These are phyloP conservation scores for Characodon lateralis DNA, from an alignment of 2,797 vertebrate species.

Conservation along the genomic window DNA sequence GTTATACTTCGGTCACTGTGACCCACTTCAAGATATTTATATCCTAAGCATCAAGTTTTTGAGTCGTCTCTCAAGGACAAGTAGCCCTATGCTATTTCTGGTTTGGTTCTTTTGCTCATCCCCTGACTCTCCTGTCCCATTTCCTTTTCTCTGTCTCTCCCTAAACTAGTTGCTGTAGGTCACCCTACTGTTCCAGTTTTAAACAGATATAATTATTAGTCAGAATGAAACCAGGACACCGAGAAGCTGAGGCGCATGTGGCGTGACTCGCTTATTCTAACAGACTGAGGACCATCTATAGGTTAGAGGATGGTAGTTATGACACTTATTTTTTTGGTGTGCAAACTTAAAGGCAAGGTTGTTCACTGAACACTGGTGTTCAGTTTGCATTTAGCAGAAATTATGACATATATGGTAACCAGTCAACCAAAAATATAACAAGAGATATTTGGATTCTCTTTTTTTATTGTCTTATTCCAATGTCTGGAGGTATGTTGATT, in stretches of 20 bases:
- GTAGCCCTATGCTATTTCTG: constrained; percentile 70
- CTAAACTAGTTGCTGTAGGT: constrained; percentile 80
- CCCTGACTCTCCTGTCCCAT: constrained; percentile 55
- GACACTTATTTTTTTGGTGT: constrained; percentile 2
- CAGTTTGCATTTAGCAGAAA: constrained; percentile 7
- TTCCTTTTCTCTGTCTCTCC: constrained; percentile 58
- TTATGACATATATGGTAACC: neutral
- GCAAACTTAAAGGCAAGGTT: constrained; percentile 28
- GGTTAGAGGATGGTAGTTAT: constrained; percentile 11
- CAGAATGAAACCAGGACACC: constrained; percentile 77
- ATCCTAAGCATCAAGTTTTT: constrained; percentile 54
- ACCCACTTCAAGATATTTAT: constrained; percentile 82
- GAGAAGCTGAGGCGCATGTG: constrained; percentile 58
- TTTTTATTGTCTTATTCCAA: neutral
- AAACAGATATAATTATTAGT: constrained; percentile 70
- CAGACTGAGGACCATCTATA: constrained; percentile 32
- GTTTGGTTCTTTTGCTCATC: constrained; percentile 49
- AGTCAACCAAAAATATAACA: neutral
- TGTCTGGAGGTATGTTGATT: neutral
- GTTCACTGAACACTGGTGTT: neutral
- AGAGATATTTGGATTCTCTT: neutral
- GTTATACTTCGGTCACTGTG: constrained; percentile 61
- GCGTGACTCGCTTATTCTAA: constrained; percentile 59
- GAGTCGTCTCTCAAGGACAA: constrained; percentile 71
- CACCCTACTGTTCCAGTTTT: constrained; percentile 76